Evolutionary conservation across 2,888 invertebrate species (phyloP).

Genomic region (Hydroisotoma schaefferi): DNA sequence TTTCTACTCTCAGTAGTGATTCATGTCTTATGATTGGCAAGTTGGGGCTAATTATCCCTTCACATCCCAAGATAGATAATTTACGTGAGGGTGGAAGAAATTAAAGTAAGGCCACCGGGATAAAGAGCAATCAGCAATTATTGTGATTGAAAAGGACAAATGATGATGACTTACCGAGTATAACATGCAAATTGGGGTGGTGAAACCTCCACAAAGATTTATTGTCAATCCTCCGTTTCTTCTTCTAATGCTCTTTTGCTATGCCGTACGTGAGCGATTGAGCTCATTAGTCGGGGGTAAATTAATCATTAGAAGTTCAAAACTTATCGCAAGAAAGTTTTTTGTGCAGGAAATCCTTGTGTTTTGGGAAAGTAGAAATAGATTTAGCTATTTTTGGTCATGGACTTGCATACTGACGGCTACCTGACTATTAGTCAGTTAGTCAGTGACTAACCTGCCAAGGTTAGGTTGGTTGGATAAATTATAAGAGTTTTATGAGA

Average conservation of each 20-base stretch:
- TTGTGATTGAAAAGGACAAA: conserved; percentile 16
- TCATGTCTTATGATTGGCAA: too few species aligned
- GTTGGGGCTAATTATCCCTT: conserved; percentile 1
- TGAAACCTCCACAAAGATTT: conserved; percentile 7
- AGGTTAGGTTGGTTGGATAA: too few species aligned
- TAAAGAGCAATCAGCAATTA: conserved; percentile 10
- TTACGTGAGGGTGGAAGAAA: neutral
- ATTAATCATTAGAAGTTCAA: conserved; percentile 8
- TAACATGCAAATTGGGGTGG: conserved; percentile 12
- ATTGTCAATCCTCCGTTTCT: conserved; percentile 5
- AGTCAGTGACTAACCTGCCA: too few species aligned
- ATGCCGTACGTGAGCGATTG: neutral
- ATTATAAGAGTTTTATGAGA: too few species aligned
- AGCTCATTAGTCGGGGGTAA: neutral
- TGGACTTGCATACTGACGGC: too few species aligned
- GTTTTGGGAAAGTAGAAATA: too few species aligned
- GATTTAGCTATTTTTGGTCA: too few species aligned
- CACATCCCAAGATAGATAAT: neutral
- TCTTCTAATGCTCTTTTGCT: too few species aligned
- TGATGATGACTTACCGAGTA: conserved; percentile 10
- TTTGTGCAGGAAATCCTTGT: neutral
- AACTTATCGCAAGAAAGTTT: neutral
- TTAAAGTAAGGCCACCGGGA: neutral
- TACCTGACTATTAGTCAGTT: too few species aligned
- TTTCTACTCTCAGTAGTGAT: too few species aligned